Base-by-base conservation (phyloP, 1,140 invertebrate genomes). In the Metopolophium dirhodum region DNA sequence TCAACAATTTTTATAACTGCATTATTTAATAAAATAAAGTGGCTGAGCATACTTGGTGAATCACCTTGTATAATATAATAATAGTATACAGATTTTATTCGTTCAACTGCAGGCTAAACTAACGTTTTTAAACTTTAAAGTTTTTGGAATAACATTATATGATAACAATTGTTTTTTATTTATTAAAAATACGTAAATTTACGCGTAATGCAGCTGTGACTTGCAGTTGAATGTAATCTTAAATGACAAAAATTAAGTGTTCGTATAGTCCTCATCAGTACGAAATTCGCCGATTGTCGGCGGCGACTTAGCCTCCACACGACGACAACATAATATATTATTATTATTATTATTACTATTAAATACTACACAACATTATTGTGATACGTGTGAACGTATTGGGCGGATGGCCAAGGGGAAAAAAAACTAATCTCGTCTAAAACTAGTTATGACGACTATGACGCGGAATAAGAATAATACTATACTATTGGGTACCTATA, bases 391-490 rank as follows among this genome's bases (percentile, higher is more conserved):
- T 85, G 35, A 85, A 85, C 30, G 45, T 47, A n/a, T 87, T 22
- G 22, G 30, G 6, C 45, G 14, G 45, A 49, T 87, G 85, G 45
- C 45, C 45, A 87, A 49, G 85, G 45, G 85, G 85, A 30, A 85
- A 85, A 83, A 41, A 30, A 83, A 83, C 82, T 49, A 87, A 87
- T 87, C 26, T 87, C 30, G 85, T 47, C 11, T 30, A n/a, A 87
- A 87, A 87, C 85, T 87, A 87, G 45, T 87, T 87, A 49, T 49
- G 45, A 87, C 45, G 45, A 87, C 45, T 45, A 37, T 37, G 7
- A 47, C 37, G 22, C 22, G 85, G 41, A n/a, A 49, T 8, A 6
- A 49, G 30, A 87, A 87, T 87, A 68, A n/a, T 30, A 68, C 30
- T 68, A 18, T 51, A 51, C 9, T n/a, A 68, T 68, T 68, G 30